phyloP scores from a whole-genome alignment of 1,140 invertebrate species.

The Drosophila lacteicornis region DNA sequence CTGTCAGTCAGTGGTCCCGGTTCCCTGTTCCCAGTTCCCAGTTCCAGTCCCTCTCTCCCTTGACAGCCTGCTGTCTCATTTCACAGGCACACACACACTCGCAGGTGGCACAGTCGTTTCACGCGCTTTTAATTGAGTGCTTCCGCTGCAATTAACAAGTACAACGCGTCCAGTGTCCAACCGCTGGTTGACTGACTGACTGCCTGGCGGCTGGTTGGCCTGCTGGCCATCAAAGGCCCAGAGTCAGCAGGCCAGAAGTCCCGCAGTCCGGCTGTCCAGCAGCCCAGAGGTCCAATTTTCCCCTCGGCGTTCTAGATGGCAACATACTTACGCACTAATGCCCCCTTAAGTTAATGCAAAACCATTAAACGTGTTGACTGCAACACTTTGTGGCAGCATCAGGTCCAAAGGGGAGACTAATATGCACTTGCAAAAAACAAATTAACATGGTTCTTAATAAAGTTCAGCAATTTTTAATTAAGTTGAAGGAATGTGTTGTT shows the following conservation, averaged over 20 bases:
- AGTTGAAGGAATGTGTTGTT: constrained; percentile 1
- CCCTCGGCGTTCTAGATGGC: constrained; percentile 63
- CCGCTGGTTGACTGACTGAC: constrained; percentile 45
- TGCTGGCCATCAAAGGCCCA: constrained; percentile 23
- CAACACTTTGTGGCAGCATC: constrained; percentile 64
- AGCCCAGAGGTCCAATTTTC: constrained; percentile 14
- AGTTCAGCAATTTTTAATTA: constrained; percentile 23
- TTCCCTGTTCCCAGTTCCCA: not conserved
- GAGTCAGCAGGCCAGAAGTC: constrained; percentile 17
- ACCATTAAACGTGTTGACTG: constrained; percentile 79
- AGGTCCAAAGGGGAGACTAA: constrained; percentile 7
- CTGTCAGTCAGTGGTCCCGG: constrained; percentile 30
- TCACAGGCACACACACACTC: constrained; percentile 1
- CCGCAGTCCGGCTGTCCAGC: constrained; percentile 2
- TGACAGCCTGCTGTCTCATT: not conserved
- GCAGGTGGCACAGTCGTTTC: constrained; percentile 79
- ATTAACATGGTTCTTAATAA: constrained; percentile 14
- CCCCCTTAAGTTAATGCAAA: constrained; percentile 73
- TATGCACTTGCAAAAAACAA: constrained; percentile 7
- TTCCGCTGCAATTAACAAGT: constrained; percentile 83
- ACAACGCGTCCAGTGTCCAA: constrained; percentile 65
- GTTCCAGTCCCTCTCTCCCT: not conserved
- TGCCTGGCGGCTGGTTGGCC: constrained; percentile 28
- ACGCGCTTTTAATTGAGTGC: constrained; percentile 83
- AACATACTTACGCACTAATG: constrained; percentile 79